Conservation (phyloP, 2,113 vertebrate species). For the Orthonyx spaldingii region DNA sequence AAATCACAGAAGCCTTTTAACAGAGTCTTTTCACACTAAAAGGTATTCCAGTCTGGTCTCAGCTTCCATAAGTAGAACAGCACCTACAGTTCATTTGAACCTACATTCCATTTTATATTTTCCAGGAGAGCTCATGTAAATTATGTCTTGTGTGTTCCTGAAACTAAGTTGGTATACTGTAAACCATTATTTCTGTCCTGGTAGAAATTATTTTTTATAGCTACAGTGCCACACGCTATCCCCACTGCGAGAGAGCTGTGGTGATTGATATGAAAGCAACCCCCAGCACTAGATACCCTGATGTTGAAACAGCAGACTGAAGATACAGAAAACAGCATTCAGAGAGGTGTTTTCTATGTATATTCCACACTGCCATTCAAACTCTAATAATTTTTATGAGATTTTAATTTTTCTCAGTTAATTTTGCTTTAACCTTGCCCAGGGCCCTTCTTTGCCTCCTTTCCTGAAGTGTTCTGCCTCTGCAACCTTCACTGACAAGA, state of each 20-base stretch:
- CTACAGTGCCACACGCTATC: background rate
- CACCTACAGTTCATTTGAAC: background rate
- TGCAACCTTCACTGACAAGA: background rate
- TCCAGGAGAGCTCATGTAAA: background rate
- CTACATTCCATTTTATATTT: background rate
- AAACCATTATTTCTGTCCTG: background rate
- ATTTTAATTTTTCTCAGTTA: background rate
- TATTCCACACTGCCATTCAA: background rate
- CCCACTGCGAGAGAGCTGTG: background rate
- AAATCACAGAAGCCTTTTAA: background rate
- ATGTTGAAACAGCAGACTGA: background rate
- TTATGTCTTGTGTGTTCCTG: background rate
- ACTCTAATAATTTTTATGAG: background rate
- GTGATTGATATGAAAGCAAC: background rate
- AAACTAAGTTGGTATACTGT: background rate
- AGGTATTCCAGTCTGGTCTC: background rate
- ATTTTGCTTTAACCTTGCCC: background rate
- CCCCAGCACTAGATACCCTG: background rate
- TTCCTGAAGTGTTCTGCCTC: background rate
- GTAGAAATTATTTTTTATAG: conserved; percentile 5
- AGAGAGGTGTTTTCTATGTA: background rate
- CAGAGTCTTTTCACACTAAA: background rate
- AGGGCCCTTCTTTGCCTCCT: background rate
- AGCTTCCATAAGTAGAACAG: background rate
- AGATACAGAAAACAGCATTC: background rate